phyloP scores from a whole-genome alignment of 2,113 vertebrate species.

The Oxygymnocypris stewartii region DNA sequence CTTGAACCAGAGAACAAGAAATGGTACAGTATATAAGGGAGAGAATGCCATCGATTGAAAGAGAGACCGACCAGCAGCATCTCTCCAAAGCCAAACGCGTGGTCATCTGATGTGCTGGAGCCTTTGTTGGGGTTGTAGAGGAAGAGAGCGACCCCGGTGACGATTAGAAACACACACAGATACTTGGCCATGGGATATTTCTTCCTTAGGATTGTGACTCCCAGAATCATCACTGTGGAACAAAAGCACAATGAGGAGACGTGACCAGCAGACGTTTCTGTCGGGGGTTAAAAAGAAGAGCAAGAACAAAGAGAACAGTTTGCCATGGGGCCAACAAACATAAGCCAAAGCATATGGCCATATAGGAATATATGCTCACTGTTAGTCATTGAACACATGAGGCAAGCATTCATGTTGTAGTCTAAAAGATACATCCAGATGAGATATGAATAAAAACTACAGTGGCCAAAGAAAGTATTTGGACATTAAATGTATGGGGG shows the following conservation, averaged over 20 bases:
- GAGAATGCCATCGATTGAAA: background rate
- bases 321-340: slow-evolving; percentile 12
- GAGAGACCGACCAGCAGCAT: slow-evolving; percentile 84
- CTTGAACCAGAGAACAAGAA: background rate
- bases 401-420: too few species aligned
- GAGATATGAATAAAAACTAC: background rate
- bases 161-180: slow-evolving; percentile 93
- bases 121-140: slow-evolving; percentile 93
- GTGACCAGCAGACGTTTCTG: background rate
- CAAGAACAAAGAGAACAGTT: background rate
- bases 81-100: slow-evolving; percentile 89
- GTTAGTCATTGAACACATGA: background rate
- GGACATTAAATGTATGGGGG: background rate
- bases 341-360: background rate
- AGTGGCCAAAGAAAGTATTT: background rate
- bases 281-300: background rate
- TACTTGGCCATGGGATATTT: slow-evolving; percentile 92
- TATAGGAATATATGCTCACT: background rate
- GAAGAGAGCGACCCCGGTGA: slow-evolving; percentile 91
- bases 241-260: background rate
- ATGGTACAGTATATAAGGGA: background rate
- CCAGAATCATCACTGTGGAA: slow-evolving; percentile 91
- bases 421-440: background rate
- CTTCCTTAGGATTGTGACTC: slow-evolving; percentile 90
- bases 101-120: slow-evolving; percentile 71